Evolutionary conservation across 2,113 vertebrate species (phyloP).

Genomic region (Ochotona princeps): DNA sequence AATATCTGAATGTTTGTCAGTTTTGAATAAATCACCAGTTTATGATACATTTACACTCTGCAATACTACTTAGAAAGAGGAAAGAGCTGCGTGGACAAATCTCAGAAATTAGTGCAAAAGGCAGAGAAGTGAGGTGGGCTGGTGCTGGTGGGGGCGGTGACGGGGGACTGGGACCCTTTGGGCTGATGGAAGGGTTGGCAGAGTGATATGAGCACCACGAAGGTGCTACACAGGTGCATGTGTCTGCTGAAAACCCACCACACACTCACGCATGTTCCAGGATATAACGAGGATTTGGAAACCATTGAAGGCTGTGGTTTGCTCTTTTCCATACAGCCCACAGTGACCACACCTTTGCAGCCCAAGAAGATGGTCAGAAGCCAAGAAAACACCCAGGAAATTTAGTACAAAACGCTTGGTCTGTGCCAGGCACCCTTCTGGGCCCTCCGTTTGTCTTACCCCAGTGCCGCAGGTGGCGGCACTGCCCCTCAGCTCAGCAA

Average conservation of each 20-base stretch:
- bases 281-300: background rate
- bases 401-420: too few species aligned
- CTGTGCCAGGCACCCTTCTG: too few species aligned
- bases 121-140: background rate
- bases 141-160: background rate
- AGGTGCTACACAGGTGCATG: background rate
- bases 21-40: background rate
- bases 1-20: background rate
- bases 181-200: background rate
- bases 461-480: too few species aligned
- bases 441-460: too few species aligned
- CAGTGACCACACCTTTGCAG: background rate
- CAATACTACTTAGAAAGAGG: slow-evolving; percentile 4
- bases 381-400: too few species aligned
- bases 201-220: background rate
- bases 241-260: background rate
- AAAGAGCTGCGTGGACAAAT: background rate
- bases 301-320: background rate
- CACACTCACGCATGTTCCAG: background rate
- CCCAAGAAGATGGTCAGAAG: background rate
- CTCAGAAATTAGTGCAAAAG: slow-evolving; percentile 20
- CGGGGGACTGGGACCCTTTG: background rate
- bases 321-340: background rate
- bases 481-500: too few species aligned
- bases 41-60: background rate